These are phyloP conservation scores for Scarus forsteni DNA, from an alignment of 2,797 vertebrate species.

Conservation along the genomic window DNA sequence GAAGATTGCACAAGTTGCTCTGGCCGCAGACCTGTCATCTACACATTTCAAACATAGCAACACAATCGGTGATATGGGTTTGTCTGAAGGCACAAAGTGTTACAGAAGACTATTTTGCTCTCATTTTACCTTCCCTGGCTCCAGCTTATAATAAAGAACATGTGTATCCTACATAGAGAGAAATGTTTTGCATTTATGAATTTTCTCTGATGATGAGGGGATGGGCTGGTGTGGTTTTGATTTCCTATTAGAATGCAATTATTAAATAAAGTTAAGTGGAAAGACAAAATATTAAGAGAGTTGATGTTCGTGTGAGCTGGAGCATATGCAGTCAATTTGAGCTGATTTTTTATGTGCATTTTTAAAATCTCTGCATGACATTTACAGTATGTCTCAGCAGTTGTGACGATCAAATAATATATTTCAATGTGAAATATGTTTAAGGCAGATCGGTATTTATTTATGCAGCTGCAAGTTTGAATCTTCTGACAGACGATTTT, in stretches of 20 bases:
- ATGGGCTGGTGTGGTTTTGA: conserved; percentile 18
- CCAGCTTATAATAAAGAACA: conserved; percentile 53
- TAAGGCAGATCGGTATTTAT: background rate
- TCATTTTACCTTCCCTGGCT: conserved; percentile 13
- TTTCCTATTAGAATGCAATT: conserved; percentile 16
- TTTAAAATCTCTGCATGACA: background rate
- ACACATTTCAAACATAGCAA: conserved; percentile 9
- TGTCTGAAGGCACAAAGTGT: conserved; percentile 8
- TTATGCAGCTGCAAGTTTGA: conserved; percentile 10
- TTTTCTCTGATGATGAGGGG: background rate
- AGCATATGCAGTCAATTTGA: conserved; percentile 8
- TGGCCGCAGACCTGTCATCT: conserved; percentile 14
- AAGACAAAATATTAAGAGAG: background rate
- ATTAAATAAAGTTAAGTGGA: background rate
- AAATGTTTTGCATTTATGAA: conserved; percentile 17
- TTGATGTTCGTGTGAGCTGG: background rate
- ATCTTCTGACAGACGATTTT: background rate
- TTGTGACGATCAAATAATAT: background rate
- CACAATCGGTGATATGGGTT: background rate
- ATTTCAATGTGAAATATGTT: conserved; percentile 8
- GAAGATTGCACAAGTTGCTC: conserved; percentile 28
- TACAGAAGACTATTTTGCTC: conserved; percentile 9
- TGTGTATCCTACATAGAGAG: conserved; percentile 25
- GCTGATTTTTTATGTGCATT: background rate
- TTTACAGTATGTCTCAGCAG: background rate